Base-by-base conservation (phyloP, 2,113 vertebrate species). In the Chloropsis cyanopogon region DNA sequence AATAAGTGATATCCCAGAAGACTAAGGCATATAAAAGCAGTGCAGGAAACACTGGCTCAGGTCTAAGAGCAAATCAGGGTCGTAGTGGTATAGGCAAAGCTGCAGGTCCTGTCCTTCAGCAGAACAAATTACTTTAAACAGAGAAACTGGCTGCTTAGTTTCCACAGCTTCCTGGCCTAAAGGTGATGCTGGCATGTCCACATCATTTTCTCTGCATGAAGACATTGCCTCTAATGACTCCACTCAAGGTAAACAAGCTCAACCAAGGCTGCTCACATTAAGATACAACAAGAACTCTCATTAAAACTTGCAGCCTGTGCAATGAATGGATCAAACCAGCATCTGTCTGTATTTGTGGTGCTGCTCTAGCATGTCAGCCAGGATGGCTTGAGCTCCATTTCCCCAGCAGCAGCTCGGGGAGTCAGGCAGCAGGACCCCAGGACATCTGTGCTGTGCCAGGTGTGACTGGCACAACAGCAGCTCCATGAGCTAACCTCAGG, bases 121-220 rank as follows among this genome's bases (percentile, higher is more conserved):
- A 95, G 50, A 77, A 73, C 50, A 77, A 94, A 88, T 86, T 66
- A 42, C 50, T 93, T 90, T 33, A 92, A 90, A 52, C 44, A 37
- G 47, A 82, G 66, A 65, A 28, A 53, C 21, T 77, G 46, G 35
- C n/a, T 90, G 76, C 75, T 92, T 52, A 39, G 13, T 66, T 95
- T 86, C 81, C 70, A 42, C 21, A 78, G 6, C 25, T 90, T 92
- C 59, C 61, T 91, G 78, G 57, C 53, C 66, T 79, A 42, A 82
- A 87, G 28, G 70, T 82, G 83, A 11, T 22, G 20, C 64, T 86
- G 79, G 29, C 39, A 70, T 73, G 26, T 77, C 63, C 71, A 42
- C 68, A 56, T 39, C 16, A 11, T 52, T 86, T 90, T 90, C 39
- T 50, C 25, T 12, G 7, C 47, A 63, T 0, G 23, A 52, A 92